Evolutionary conservation across 2,113 vertebrate genomes (phyloP).

Genomic region (Poicephalus meyeri): DNA sequence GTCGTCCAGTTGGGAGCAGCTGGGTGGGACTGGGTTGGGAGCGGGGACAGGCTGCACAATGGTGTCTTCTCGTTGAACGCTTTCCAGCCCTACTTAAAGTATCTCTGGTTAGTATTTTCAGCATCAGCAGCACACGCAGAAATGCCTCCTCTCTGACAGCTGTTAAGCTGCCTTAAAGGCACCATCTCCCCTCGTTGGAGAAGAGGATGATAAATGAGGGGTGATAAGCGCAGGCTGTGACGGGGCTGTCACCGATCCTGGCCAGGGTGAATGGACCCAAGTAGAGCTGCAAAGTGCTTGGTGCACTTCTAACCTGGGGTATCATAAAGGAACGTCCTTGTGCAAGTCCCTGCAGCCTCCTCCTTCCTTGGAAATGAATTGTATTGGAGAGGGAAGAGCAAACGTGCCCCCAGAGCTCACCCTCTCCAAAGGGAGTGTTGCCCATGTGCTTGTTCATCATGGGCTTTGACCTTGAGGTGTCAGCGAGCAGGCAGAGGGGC

Average conservation of each 20-base stretch:
- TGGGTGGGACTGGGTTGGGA: conserved; percentile 60
- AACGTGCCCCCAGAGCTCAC: fast-evolving
- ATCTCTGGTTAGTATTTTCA: conserved; percentile 67
- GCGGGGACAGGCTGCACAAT: not conserved
- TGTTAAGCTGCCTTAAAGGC: conserved; percentile 60
- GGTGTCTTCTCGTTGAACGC: conserved; percentile 45
- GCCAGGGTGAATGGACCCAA: fast-evolving
- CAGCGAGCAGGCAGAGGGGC: not conserved
- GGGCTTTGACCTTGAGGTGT: conserved; percentile 41
- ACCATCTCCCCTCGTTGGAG: not conserved
- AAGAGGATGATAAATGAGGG: not conserved
- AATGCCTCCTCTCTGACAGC: conserved; percentile 63
- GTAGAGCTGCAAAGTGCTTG: not conserved
- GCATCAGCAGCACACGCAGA: conserved; percentile 37
- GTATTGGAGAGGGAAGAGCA: not conserved
- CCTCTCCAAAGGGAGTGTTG: not conserved
- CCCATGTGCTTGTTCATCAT: not conserved
- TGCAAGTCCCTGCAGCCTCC: not conserved
- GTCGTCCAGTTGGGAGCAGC: conserved; percentile 53
- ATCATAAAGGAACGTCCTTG: not conserved
- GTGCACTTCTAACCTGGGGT: fast-evolving
- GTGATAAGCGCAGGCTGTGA: not conserved
- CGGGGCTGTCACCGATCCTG: not conserved
- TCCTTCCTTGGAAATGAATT: not conserved
- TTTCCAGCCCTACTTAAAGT: conserved; percentile 68